phyloP scores from a whole-genome alignment of 1,140 invertebrate genomes.

The Camponotus pennsylvanicus region DNA sequence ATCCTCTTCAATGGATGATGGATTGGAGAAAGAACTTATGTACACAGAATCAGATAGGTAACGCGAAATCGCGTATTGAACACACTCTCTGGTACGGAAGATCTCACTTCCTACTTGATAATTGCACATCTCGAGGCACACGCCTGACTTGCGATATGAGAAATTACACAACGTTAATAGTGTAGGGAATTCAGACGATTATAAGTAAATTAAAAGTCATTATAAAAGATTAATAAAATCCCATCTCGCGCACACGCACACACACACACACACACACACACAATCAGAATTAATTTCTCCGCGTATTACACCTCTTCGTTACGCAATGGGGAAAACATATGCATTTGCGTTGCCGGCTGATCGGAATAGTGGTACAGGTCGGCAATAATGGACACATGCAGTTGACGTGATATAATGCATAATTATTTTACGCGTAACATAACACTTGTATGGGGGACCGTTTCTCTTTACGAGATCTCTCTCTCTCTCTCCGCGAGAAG shows the following conservation, averaged over 20 bases:
- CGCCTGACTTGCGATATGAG: not conserved
- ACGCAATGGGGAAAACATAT: not conserved
- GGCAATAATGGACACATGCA: not conserved
- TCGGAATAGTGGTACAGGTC: not conserved
- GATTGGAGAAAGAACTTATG: not conserved
- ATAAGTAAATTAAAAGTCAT: not conserved
- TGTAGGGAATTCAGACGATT: not conserved
- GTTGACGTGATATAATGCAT: not conserved
- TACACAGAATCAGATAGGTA: not conserved
- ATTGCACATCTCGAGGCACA: not conserved
- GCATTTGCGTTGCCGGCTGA: not conserved
- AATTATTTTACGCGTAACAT: not conserved
- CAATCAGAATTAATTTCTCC: not conserved
- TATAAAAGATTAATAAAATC: not conserved
- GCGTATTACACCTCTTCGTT: not conserved
- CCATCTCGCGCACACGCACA: not conserved
- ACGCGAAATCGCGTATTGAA: not conserved
- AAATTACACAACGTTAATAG: constrained; percentile 11
- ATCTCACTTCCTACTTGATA: constrained; percentile 19
- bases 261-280: not conserved
- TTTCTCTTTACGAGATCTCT: not conserved
- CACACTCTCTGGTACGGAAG: not conserved
- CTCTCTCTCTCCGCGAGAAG: not conserved
- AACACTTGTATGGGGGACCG: not conserved
- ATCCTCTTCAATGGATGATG: not conserved